Evolutionary conservation across 37 sponge, comb jelly and placozoan genomes (phyloP), one percentile per base, ranked within the genome.

Genomic region (Beroe forskalii): DNA sequence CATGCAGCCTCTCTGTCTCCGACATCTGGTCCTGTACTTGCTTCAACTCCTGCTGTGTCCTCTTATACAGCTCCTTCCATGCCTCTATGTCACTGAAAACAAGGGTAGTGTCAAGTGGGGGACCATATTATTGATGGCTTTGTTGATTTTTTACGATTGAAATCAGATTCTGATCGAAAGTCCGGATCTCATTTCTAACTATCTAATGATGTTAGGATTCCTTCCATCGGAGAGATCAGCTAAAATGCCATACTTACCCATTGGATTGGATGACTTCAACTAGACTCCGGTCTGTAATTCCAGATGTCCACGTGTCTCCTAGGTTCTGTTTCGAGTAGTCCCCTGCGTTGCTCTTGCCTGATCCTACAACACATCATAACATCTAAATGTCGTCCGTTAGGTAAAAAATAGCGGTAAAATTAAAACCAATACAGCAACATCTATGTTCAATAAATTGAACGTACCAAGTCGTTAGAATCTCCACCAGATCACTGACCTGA

Each of bases 61-160:
- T 35, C 55, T 42, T 80, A n/a, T 80, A 80, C n/a, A 80, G 30
- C 55, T 80, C 86, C 86, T 80, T 80, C 86, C 86, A 80, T 8
- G 86, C 86, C 27, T 80, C 86, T 27, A 80, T 48, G 48, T 80
- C 86, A 1, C 86, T 80, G 86, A 36, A 64, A 64, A 3, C n/a
- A n/a, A n/a, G 60, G 60, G 60, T 9, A 55, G 17, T 55, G 9
- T 9, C 9, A 55, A 55, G 17, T 17, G 17, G 17, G 17, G 60
- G 9, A 17, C 17, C n/a, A n/a, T n/a, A n/a, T n/a, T n/a, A n/a
- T n/a, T n/a, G n/a, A n/a, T n/a, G n/a, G n/a, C n/a, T n/a, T n/a
- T n/a, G n/a, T n/a, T n/a, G n/a, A n/a, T n/a, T n/a, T n/a, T n/a
- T n/a, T n/a, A n/a, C n/a, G 17, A 55, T 55, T 9, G 60, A 55